A percentile compares a stretch with the other conserved stretches of the same genome.
phyloP scores from a whole-genome alignment of 2,888 invertebrate species.

The Parelbella ahira region DNA sequence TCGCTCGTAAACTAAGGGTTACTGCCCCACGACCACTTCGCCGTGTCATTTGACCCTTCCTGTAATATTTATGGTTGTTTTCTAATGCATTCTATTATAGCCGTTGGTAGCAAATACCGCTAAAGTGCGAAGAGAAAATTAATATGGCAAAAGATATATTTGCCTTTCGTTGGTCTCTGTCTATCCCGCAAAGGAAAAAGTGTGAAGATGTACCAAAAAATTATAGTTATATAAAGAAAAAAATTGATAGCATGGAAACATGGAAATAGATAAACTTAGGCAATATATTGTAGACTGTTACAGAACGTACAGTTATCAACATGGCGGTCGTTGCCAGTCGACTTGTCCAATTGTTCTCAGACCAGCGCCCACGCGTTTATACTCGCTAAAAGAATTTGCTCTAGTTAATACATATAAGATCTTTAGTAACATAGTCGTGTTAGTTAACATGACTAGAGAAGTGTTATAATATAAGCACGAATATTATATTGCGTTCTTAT shows the following conservation, averaged over 20 bases:
- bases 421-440: too few species aligned
- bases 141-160: too few species aligned
- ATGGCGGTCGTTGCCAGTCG: conserved; percentile 13
- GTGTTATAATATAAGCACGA: too few species aligned
- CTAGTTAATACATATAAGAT: too few species aligned
- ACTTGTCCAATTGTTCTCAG: conserved; percentile 16
- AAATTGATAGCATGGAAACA: too few species aligned
- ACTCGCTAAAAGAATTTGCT: conserved; percentile 6
- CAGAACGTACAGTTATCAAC: conserved; percentile 9
- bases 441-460: too few species aligned
- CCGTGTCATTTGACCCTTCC: conserved; percentile 29
- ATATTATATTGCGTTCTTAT: too few species aligned
- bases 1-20: conserved; percentile 34
- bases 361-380: conserved; percentile 17
- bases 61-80: conserved; percentile 12
- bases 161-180: too few species aligned
- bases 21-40: conserved; percentile 34
- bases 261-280: neutral
- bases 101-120: neutral
- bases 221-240: too few species aligned
- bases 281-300: conserved; percentile 10
- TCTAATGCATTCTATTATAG: conserved; percentile 11
- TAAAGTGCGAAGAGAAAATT: too few species aligned
- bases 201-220: too few species aligned
- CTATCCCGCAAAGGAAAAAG: too few species aligned